Conservation (phyloP, 1,140 invertebrate genomes). For the Brachystomella parvula region DNA sequence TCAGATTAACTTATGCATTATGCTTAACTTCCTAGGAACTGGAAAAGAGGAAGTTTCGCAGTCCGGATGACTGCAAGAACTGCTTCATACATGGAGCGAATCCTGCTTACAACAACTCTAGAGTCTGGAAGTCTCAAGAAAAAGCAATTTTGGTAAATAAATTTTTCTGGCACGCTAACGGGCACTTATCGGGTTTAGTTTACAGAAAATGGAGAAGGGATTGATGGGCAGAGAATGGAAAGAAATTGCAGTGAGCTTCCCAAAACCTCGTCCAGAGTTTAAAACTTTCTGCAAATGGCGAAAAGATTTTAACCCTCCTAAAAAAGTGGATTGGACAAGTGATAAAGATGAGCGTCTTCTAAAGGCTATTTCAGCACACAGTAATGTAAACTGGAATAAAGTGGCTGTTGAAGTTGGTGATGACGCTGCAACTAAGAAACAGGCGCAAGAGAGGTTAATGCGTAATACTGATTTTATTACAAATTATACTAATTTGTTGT, state of each 20-base stretch:
- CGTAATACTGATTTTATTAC: background rate
- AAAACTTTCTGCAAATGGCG: background rate
- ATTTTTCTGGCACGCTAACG: background rate
- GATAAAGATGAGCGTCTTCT: background rate
- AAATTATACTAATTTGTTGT: background rate
- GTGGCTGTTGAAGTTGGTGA: background rate
- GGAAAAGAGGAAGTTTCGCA: background rate
- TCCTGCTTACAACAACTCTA: background rate
- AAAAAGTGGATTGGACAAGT: background rate
- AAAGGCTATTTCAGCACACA: background rate
- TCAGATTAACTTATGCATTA: too few relatives aligned
- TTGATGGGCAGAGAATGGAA: background rate
- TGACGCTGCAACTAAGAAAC: conserved; percentile 5
- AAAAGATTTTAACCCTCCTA: background rate
- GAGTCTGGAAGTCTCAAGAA: background rate
- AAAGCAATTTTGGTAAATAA: background rate
- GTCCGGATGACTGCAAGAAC: background rate
- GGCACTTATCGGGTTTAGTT: background rate
- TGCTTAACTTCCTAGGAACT: background rate
- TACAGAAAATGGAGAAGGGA: background rate
- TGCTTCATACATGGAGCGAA: background rate
- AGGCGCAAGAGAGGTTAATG: background rate
- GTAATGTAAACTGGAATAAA: conserved; percentile 2
- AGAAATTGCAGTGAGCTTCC: background rate
- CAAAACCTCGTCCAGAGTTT: background rate